phyloP scores from a whole-genome alignment of 2,113 vertebrate genomes.

The Syngnathus typhle region DNA sequence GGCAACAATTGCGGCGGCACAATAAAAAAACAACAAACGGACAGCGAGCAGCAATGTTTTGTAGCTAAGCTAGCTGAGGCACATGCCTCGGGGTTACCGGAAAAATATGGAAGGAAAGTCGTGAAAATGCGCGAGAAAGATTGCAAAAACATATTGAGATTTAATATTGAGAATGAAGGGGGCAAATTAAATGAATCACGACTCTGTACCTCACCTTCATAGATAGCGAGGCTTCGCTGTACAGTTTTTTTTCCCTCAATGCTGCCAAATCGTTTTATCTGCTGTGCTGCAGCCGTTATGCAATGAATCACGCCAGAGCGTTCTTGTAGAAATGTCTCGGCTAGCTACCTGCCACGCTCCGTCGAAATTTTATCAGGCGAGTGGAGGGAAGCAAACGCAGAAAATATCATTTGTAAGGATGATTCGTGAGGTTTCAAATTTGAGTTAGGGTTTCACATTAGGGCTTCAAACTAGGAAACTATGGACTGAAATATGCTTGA shows the following conservation, averaged over 20 bases:
- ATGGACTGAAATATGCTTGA: too few species aligned
- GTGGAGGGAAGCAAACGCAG: background rate
- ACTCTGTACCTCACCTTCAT: background rate
- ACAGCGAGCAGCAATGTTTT: slow-evolving; percentile 4
- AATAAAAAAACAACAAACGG: background rate
- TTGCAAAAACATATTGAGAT: background rate
- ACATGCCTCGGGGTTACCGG: background rate
- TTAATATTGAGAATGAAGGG: too few species aligned
- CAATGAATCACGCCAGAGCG: background rate
- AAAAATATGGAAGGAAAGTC: background rate
- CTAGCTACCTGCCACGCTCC: background rate
- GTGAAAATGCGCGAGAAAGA: background rate
- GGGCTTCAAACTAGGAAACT: background rate
- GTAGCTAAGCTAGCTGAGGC: background rate
- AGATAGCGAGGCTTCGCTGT: background rate
- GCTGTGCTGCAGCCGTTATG: background rate
- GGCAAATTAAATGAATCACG: too few species aligned
- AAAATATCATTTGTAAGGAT: slow-evolving; percentile 2
- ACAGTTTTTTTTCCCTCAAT: too few species aligned
- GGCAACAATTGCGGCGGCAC: slow-evolving; percentile 23
- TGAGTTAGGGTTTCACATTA: background rate
- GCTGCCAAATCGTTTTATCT: background rate
- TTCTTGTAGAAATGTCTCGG: background rate
- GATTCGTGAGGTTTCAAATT: background rate
- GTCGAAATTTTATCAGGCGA: slow-evolving; percentile 1